Evolutionary conservation across 2,888 invertebrate genomes (phyloP).

Genomic region (Heliconius cydno): DNA sequence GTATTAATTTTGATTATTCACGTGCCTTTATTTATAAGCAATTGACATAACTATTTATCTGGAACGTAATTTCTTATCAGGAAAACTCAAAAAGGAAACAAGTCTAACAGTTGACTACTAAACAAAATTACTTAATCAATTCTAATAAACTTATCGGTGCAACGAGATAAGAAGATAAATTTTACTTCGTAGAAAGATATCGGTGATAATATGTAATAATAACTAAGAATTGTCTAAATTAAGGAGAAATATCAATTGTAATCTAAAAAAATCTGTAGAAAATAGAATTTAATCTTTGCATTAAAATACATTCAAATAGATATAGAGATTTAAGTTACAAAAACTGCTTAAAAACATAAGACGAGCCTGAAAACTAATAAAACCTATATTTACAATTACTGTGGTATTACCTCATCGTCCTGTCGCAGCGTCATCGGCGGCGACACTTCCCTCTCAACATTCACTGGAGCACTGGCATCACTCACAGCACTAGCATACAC

Average conservation of each 20-base stretch:
- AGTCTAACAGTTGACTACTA: not conserved
- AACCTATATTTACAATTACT: conserved; percentile 52
- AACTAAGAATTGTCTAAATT: not conserved
- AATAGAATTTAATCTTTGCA: not conserved
- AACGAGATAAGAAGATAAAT: conserved; percentile 9
- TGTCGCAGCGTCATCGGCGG: conserved; percentile 76
- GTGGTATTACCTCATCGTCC: conserved; percentile 75
- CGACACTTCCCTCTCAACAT: conserved; percentile 67
- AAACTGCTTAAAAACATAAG: not conserved
- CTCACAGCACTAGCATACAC: conserved; percentile 78
- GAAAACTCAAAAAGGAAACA: not conserved
- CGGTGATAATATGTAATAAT: not conserved
- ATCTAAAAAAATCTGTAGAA: not conserved
- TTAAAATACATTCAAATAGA: not conserved
- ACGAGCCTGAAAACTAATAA: not conserved
- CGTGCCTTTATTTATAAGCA: not conserved
- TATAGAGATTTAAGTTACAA: not conserved
- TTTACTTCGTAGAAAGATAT: conserved; percentile 13
- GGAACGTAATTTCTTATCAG: not conserved
- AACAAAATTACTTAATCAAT: conserved; percentile 3
- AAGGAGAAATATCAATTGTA: not conserved
- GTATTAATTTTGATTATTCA: not conserved
- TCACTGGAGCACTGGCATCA: conserved; percentile 70
- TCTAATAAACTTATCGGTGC: not conserved
- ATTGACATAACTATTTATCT: not conserved